Evolutionary conservation across 1,140 invertebrate species (phyloP).

Genomic region (Diabrotica virgifera): DNA sequence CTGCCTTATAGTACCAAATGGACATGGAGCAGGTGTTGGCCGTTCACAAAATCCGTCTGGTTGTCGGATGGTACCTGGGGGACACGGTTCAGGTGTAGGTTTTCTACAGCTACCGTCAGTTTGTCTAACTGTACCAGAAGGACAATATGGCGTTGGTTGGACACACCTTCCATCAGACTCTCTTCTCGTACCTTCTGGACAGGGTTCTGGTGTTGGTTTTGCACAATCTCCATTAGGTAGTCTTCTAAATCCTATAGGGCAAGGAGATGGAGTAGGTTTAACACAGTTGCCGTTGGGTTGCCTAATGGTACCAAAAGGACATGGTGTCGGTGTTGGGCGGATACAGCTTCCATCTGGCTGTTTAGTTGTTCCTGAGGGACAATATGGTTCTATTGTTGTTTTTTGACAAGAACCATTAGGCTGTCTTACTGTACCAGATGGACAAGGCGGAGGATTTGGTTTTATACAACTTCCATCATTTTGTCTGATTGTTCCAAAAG

Average conservation of each 20-base stretch:
- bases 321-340: slow-evolving; percentile 10
- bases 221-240: slow-evolving; percentile 5
- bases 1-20: slow-evolving; percentile 20
- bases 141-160: neutral
- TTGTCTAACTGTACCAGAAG: neutral
- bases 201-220: slow-evolving; percentile 10
- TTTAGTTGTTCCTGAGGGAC: slow-evolving; percentile 7
- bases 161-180: slow-evolving; percentile 17
- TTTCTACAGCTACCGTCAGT: slow-evolving; percentile 9
- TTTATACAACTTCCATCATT: neutral
- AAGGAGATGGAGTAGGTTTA: no score
- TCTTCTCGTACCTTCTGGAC: slow-evolving; percentile 11
- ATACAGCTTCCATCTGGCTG: slow-evolving; percentile 10
- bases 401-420: slow-evolving; percentile 14
- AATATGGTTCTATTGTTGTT: slow-evolving; percentile 11
- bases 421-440: no score
- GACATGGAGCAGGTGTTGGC: slow-evolving; percentile 11
- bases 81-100: neutral
- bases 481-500: slow-evolving; percentile 3
- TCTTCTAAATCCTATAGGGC: neutral
- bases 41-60: slow-evolving; percentile 19
- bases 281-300: no score
- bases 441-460: slow-evolving; percentile 15
- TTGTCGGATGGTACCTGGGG: neutral
- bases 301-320: no score